Conservation (phyloP, 2,113 vertebrate genomes). For the Lagopus leucura region DNA sequence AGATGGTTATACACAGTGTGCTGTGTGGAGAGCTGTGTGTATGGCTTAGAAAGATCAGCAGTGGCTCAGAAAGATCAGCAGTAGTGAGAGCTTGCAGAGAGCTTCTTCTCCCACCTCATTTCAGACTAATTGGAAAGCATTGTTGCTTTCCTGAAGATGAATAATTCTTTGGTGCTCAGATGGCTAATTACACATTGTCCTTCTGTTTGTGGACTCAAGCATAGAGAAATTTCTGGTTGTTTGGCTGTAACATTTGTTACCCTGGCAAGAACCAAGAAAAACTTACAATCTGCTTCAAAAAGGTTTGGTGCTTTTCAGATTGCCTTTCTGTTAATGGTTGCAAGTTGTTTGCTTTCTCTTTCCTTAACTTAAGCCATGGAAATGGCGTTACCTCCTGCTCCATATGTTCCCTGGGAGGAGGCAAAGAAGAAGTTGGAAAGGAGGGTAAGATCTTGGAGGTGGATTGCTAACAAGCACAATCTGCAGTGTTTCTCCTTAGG, state of each 20-base stretch:
- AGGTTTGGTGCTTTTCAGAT: not conserved
- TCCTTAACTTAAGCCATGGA: not conserved
- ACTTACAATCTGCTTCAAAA: constrained; percentile 32
- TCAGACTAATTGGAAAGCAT: constrained; percentile 3
- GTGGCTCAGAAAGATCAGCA: not conserved
- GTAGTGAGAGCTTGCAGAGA: not conserved
- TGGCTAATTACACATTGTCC: not conserved
- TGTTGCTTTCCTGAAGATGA: not conserved
- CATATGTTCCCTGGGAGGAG: not conserved
- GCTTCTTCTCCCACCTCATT: not conserved
- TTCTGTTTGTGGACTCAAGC: constrained; percentile 34
- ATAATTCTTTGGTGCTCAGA: constrained; percentile 39
- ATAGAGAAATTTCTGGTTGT: constrained; percentile 26
- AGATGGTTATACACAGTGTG: not conserved
- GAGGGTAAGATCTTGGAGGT: not conserved
- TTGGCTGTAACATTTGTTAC: constrained; percentile 41
- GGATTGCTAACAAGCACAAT: not conserved
- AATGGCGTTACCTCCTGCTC: not conserved
- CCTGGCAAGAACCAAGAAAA: constrained; percentile 35
- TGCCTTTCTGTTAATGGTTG: not conserved
- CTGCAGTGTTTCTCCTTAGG: not conserved
- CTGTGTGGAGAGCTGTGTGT: not conserved
- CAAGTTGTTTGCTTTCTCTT: constrained; percentile 9
- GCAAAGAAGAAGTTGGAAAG: not conserved
- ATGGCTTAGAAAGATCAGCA: not conserved